These are phyloP conservation scores for Drosophila quasianomalipes DNA, from an alignment of 2,888 invertebrate genomes.

Conservation along the genomic window DNA sequence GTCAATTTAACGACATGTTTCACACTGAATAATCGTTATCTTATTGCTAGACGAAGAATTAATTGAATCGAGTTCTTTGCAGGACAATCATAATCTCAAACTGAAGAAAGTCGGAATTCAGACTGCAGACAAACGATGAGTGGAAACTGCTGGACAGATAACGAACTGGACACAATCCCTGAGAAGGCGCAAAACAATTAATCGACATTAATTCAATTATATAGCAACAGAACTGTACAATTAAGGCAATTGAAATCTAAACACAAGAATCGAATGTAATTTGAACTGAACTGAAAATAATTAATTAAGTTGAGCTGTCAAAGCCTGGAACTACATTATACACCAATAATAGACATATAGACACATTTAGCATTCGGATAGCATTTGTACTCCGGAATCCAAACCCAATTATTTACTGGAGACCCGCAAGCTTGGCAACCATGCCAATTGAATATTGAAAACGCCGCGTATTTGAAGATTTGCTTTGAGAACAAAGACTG, in stretches of 20 bases:
- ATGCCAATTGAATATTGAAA: neutral
- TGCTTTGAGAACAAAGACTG: slow-evolving; percentile 4
- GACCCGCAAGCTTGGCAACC: neutral
- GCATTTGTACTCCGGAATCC: neutral
- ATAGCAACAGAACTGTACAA: neutral
- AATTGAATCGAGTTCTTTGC: neutral
- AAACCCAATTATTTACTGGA: neutral
- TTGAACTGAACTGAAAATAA: neutral
- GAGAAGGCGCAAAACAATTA: too few relatives aligned
- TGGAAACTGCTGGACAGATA: neutral
- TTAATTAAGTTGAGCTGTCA: neutral
- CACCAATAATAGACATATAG: too few relatives aligned
- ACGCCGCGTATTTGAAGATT: neutral
- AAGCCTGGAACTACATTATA: neutral
- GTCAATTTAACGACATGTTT: neutral
- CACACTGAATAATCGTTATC: neutral
- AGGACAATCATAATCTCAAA: neutral
- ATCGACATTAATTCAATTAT: neutral
- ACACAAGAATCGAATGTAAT: neutral
- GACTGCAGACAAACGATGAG: neutral
- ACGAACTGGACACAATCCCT: neutral
- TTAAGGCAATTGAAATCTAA: neutral
- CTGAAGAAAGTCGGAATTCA: neutral
- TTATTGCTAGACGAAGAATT: neutral
- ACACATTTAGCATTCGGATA: neutral